A percentile compares a stretch with the other conserved stretches of the same genome.
Evolutionary conservation across 2,888 invertebrate genomes (phyloP).

Genomic region (Catocala fraxini): DNA sequence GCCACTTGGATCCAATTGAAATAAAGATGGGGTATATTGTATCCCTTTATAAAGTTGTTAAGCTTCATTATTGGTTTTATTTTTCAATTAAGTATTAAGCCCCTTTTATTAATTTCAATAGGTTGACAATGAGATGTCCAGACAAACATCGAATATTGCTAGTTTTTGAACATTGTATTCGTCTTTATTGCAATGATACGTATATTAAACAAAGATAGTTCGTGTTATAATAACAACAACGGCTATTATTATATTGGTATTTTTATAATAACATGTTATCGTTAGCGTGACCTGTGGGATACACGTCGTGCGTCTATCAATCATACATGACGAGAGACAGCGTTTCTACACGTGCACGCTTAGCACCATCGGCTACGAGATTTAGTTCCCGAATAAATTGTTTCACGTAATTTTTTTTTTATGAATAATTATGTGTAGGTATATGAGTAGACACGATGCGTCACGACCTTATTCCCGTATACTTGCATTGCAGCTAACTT

Average conservation of each 20-base stretch:
- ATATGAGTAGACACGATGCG: constrained; percentile 67
- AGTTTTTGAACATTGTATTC: constrained; percentile 19
- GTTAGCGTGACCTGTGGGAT: constrained; percentile 61
- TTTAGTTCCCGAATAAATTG: constrained; percentile 29
- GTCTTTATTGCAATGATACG: not conserved
- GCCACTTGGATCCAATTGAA: constrained; percentile 34
- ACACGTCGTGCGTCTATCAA: constrained; percentile 60
- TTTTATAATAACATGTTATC: constrained; percentile 63
- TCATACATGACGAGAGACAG: constrained; percentile 61
- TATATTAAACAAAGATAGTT: constrained; percentile 30
- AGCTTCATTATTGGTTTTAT: constrained; percentile 27
- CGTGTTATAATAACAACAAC: constrained; percentile 31
- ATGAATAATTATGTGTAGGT: constrained; percentile 55
- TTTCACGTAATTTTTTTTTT: constrained; percentile 50
- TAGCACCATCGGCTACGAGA: constrained; percentile 18
- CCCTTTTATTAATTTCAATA: constrained; percentile 7
- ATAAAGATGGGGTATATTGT: constrained; percentile 49
- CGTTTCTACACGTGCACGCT: constrained; percentile 27
- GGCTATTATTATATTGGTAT: constrained; percentile 42
- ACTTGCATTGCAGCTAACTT: constrained; percentile 60
- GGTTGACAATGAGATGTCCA: constrained; percentile 3
- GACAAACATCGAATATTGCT: not conserved
- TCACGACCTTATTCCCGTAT: constrained; percentile 74
- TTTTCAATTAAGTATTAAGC: constrained; percentile 7
- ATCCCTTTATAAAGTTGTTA: constrained; percentile 34